phyloP scores from a whole-genome alignment of 2,888 invertebrate species.

The Synergus japonicus region DNA sequence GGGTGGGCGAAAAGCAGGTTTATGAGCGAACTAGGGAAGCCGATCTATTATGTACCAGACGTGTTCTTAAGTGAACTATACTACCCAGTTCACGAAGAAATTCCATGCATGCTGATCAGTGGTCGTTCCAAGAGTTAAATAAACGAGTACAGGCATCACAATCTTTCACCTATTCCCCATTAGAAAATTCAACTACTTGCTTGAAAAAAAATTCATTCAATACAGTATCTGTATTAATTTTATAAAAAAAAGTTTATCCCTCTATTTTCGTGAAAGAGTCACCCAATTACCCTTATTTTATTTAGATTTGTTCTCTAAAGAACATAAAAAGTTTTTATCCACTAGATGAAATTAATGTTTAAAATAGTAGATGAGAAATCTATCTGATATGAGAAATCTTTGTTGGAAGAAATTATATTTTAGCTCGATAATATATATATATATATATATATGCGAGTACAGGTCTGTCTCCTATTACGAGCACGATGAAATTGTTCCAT shows the following conservation, averaged over 20 bases:
- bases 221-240: too few species aligned
- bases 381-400: not conserved
- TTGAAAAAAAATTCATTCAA: not conserved
- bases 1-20: conserved; percentile 38
- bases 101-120: conserved; percentile 1
- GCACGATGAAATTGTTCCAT: conserved; percentile 26
- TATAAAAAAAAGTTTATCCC: too few species aligned
- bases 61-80: conserved; percentile 34
- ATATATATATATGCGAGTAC: not conserved
- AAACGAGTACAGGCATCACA: too few species aligned
- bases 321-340: too few species aligned
- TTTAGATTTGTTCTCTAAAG: too few species aligned
- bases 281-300: too few species aligned
- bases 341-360: too few species aligned
- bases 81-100: conserved; percentile 25
- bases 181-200: not conserved
- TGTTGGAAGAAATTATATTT: not conserved
- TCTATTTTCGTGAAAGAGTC: too few species aligned
- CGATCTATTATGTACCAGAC: conserved; percentile 36
- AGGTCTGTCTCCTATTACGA: conserved; percentile 38
- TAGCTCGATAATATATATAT: not conserved
- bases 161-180: too few species aligned
- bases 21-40: conserved; percentile 28
- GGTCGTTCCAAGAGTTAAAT: too few species aligned
- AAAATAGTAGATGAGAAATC: too few species aligned